A percentile compares a stretch with the other conserved stretches of the same genome.
Conservation (phyloP, 2,888 invertebrate species). For the Orgyia antiqua region DNA sequence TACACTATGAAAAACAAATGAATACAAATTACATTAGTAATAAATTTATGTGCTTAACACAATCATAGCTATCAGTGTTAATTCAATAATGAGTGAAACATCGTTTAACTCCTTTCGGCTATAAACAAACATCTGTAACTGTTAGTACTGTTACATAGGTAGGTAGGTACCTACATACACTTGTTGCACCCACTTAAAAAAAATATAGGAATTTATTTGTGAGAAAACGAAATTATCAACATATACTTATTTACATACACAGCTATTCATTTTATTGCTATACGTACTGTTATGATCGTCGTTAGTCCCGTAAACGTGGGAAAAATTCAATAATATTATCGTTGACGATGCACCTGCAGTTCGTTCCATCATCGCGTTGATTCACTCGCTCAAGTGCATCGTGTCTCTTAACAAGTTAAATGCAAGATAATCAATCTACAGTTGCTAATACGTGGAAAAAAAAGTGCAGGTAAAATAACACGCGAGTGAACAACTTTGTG, state of each 20-base stretch:
- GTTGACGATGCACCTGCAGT: conserved; percentile 60
- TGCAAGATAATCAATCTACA: conserved; percentile 36
- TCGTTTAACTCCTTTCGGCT: not conserved
- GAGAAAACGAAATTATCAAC: conserved; percentile 59
- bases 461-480: conserved; percentile 48
- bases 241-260: conserved; percentile 45
- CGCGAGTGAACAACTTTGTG: conserved; percentile 37
- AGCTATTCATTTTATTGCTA: conserved; percentile 39
- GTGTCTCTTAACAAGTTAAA: conserved; percentile 39
- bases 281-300: conserved; percentile 62
- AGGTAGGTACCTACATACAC: conserved; percentile 28
- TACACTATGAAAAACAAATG: too few relatives aligned
- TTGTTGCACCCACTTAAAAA: conserved; percentile 59
- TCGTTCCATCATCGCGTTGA: conserved; percentile 41
- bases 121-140: conserved; percentile 1
- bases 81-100: not conserved
- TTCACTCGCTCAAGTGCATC: conserved; percentile 44
- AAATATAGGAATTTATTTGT: conserved; percentile 56
- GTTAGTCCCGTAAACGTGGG: conserved; percentile 41
- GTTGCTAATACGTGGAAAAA: conserved; percentile 40
- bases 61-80: not conserved
- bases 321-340: conserved; percentile 51
- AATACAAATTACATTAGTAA: too few relatives aligned
- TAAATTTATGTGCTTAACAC: too few relatives aligned
- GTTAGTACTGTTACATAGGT: too few relatives aligned